Conservation (phyloP, 1,140 invertebrate genomes). For the Euglossa dilemma region DNA sequence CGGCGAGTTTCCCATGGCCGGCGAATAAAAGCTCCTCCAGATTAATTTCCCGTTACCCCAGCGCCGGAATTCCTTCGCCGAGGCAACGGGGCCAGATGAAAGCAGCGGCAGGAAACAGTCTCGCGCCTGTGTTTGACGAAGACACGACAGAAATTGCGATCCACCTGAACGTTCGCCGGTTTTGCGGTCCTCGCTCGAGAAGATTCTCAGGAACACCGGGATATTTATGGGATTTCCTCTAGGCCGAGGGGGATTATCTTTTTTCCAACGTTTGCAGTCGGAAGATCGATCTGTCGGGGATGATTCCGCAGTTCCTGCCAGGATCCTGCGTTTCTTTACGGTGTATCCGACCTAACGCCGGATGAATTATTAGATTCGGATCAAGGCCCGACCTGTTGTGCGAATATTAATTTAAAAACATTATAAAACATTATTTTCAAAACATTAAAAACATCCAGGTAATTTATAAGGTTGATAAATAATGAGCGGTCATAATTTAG, state of each 20-base stretch:
- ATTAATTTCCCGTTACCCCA: constrained; percentile 66
- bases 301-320: background rate
- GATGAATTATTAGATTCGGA: too few species aligned
- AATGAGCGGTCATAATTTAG: too few species aligned
- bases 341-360: too few species aligned
- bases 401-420: too few species aligned
- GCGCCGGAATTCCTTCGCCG: background rate
- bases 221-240: background rate
- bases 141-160: background rate
- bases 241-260: background rate
- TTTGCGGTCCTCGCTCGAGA: too few species aligned
- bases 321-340: too few species aligned
- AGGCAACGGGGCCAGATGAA: background rate
- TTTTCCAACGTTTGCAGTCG: background rate
- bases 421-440: too few species aligned
- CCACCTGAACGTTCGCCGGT: too few species aligned
- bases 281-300: background rate
- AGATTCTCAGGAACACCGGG: background rate
- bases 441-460: too few species aligned
- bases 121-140: constrained; percentile 2
- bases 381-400: too few species aligned
- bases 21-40: constrained; percentile 62
- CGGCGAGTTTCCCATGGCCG: constrained; percentile 21
- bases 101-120: background rate
- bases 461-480: too few species aligned